Base-by-base conservation (phyloP, 2,888 invertebrate species). In the Drosophila nr. perissopoda region DNA sequence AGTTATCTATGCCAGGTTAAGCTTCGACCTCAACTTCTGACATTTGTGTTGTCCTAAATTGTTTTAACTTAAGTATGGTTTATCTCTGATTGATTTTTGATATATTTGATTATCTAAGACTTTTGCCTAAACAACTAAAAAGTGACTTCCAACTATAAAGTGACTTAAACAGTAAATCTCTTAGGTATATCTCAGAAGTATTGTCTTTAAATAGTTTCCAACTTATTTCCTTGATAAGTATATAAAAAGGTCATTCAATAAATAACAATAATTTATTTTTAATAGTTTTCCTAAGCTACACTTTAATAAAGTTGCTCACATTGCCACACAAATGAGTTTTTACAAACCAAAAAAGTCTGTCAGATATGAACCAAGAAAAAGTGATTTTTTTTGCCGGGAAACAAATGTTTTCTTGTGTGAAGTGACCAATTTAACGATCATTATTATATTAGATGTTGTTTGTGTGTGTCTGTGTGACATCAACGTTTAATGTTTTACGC, bases 401-500 rank as follows among this genome's bases (percentile, higher is more conserved):
- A 54, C 40, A 54, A 69, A 31, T 69, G 56, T 70, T 45, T 57
- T 45, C 8, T 42, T 21, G 4, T 42, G 6, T 21, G n/a, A 25
- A 38, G 21, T 65, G 48, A 65, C 18, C 45, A 54, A 33, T 62
- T 74, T 75, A 60, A 63, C 62, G 69, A 61, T 61, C 51, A 63
- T 59, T 62, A 21, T 45, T 78, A 27, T 59, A 58, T 76, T 69
- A 42, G 33, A 65, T 74, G 69, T 69, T 66, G 63, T 73, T 73
- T 73, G 42, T 38, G 38, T 38, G 38, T 18, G 18, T 72, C 53
- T 73, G 71, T 73, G 31, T 64, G 53, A n/a, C 64, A 64, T 48
- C 58, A 68, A 42, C 27, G 49, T 48, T 59, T n/a, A 59, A 80
- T 65, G 51, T 64, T 76, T 65, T 68, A 78, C 77, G 77, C 76